phyloP scores from a whole-genome alignment of 2,888 invertebrate species.

The Xestia sexstrigata region DNA sequence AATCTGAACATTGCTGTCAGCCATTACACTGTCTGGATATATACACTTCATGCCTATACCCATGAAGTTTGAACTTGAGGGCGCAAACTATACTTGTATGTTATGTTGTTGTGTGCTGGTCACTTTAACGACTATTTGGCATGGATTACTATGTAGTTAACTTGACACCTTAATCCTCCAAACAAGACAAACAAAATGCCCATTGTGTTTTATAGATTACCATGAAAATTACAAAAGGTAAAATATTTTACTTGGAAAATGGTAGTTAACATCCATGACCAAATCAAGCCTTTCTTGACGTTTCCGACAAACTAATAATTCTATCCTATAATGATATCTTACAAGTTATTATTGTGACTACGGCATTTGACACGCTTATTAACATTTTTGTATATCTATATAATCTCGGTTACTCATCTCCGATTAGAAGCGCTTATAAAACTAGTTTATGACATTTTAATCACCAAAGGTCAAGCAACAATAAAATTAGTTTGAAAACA shows the following conservation, averaged over 20 bases:
- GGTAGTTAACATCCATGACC: not conserved
- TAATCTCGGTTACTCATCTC: conserved; percentile 25
- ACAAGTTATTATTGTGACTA: not conserved
- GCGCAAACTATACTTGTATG: not conserved
- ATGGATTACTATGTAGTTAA: not conserved
- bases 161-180: not conserved
- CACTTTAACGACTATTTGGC: not conserved
- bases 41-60: too few relatives aligned
- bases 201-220: not conserved
- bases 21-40: too few relatives aligned
- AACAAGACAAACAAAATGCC: not conserved
- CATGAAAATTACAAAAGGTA: not conserved
- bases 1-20: too few relatives aligned
- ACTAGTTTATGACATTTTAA: conserved; percentile 51
- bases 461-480: conserved; percentile 50
- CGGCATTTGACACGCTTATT: conserved; percentile 16
- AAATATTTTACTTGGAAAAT: not conserved
- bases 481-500: conserved; percentile 35
- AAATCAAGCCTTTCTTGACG: not conserved
- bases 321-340: conserved; percentile 12
- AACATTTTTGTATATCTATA: conserved; percentile 18
- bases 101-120: too few relatives aligned
- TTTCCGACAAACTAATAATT: not conserved
- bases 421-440: conserved; percentile 9
- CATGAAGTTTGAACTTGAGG: not conserved